Evolutionary conservation across 2,888 invertebrate genomes (phyloP).

Genomic region (Epinotia bilunana): DNA sequence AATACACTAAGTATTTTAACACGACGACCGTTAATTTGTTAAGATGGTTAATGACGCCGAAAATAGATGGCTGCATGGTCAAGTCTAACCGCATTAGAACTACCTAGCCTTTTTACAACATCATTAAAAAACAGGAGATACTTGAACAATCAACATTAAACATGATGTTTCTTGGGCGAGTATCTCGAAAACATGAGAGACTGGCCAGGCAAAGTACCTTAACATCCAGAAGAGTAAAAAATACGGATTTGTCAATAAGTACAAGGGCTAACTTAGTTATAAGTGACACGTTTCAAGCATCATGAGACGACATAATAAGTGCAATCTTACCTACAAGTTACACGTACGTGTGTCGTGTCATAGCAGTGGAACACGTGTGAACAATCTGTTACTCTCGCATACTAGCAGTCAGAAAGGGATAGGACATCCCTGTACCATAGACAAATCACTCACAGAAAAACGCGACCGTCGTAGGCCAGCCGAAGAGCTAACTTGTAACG

Average conservation of each 20-base stretch:
- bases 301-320: background rate
- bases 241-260: too few species aligned
- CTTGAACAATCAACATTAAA: constrained; percentile 13
- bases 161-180: background rate
- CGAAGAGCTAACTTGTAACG: background rate
- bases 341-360: background rate
- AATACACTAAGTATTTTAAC: constrained; percentile 27
- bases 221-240: background rate
- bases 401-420: background rate
- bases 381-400: background rate
- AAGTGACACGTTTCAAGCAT: background rate
- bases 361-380: background rate
- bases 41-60: constrained; percentile 31
- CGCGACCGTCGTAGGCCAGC: too few species aligned
- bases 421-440: background rate
- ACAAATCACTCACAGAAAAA: background rate
- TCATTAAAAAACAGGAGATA: constrained; percentile 11
- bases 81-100: constrained; percentile 36
- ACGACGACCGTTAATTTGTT: constrained; percentile 21
- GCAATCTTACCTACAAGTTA: background rate
- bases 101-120: constrained; percentile 12
- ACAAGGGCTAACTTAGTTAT: too few species aligned
- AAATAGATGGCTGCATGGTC: constrained; percentile 31
- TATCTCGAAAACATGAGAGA: background rate
- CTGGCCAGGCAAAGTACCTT: background rate